Percentiles rank a stretch among this genome's conserved stretches.
These are phyloP conservation scores for Agrotis segetum DNA, from an alignment of 2,888 invertebrate genomes.

Conservation along the genomic window DNA sequence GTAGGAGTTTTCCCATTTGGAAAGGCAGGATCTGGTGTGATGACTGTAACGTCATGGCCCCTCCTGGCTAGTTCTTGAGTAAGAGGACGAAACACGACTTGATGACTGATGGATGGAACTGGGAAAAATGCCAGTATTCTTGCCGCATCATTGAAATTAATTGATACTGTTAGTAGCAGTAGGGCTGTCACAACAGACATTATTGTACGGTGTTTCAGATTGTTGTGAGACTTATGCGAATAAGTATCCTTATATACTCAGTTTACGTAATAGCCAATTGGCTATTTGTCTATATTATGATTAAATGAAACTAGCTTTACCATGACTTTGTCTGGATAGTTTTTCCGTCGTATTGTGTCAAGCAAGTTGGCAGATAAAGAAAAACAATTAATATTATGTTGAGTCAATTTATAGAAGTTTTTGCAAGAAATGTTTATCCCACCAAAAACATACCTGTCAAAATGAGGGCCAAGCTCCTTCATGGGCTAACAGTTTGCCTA, in stretches of 20 bases:
- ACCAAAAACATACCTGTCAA: too few relatives aligned
- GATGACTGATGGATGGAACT: conserved; percentile 50
- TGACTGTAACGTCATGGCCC: conserved; percentile 80
- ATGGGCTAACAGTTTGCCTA: too few relatives aligned
- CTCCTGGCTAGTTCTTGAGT: conserved; percentile 73
- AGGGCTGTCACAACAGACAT: conserved; percentile 15
- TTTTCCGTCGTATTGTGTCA: too few relatives aligned
- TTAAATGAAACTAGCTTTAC: neutral
- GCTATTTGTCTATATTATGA: neutral
- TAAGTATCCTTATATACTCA: conserved; percentile 19
- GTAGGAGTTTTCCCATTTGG: conserved; percentile 54
- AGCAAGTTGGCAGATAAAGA: too few relatives aligned
- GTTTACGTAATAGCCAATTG: neutral
- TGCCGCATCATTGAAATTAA: conserved; percentile 68
- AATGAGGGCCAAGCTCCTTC: too few relatives aligned
- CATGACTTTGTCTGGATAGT: neutral
- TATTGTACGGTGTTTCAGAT: neutral
- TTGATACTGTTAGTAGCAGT: conserved; percentile 56
- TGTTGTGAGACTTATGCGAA: neutral
- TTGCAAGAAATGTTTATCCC: neutral
- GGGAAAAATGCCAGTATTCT: conserved; percentile 73
- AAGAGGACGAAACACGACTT: conserved; percentile 69
- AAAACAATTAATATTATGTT: too few relatives aligned
- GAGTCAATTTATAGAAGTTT: neutral
- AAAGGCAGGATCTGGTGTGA: conserved; percentile 75